A percentile compares a stretch with the other conserved stretches of the same genome.
phyloP scores from a whole-genome alignment of 2,797 vertebrate species.

The Cossypha polioptera region DNA sequence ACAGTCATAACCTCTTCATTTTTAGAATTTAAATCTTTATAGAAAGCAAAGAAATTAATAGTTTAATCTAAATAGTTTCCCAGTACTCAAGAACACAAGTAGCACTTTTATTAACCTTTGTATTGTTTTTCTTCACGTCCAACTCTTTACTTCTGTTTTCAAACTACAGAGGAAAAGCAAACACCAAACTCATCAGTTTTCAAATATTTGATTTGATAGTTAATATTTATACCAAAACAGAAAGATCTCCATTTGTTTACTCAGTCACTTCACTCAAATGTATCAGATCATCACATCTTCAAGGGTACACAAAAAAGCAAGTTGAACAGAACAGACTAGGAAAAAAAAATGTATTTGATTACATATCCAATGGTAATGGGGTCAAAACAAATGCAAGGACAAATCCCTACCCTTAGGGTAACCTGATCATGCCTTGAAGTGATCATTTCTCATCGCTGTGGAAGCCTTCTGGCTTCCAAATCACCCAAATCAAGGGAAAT shows the following conservation, averaged over 20 bases:
- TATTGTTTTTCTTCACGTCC: not conserved
- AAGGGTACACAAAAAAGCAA: conserved; percentile 31
- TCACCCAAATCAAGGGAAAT: conserved; percentile 31
- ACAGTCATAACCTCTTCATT: not conserved
- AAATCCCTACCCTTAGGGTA: conserved; percentile 87
- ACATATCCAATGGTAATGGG: conserved; percentile 41
- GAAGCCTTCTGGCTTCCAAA: not conserved
- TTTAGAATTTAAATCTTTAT: not conserved
- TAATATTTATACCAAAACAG: conserved; percentile 33
- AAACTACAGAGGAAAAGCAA: not conserved
- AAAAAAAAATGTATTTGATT: conserved; percentile 69
- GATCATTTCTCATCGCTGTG: conserved; percentile 26
- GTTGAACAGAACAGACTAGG: not conserved
- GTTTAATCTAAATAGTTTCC: not conserved
- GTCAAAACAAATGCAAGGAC: conserved; percentile 83
- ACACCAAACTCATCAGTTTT: not conserved
- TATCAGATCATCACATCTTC: conserved; percentile 37
- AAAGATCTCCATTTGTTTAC: not conserved
- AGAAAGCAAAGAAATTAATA: not conserved
- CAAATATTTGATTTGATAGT: conserved; percentile 5
- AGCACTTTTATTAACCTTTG: not conserved
- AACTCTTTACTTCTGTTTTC: not conserved
- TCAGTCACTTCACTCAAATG: conserved; percentile 13
- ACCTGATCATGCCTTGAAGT: conserved; percentile 79
- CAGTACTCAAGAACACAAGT: not conserved